Evolutionary conservation across 2,888 invertebrate species (phyloP).

Genomic region (Cheiracanthium punctorium): DNA sequence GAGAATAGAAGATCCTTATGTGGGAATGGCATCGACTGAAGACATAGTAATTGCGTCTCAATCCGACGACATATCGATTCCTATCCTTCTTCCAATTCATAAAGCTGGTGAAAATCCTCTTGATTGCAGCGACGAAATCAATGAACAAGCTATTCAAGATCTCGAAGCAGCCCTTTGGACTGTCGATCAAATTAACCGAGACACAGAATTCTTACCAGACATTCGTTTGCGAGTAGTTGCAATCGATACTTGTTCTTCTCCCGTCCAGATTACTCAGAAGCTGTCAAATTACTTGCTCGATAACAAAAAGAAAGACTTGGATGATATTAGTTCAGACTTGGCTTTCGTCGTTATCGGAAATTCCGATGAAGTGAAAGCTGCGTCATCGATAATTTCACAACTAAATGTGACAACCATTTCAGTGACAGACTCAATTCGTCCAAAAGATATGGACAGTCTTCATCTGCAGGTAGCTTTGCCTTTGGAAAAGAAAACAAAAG

Average conservation of each 20-base stretch:
- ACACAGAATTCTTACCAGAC: slow-evolving; percentile 67
- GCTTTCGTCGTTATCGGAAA: slow-evolving; percentile 42
- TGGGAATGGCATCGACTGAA: slow-evolving; percentile 39
- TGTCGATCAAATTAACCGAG: slow-evolving; percentile 73
- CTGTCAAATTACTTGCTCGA: slow-evolving; percentile 57
- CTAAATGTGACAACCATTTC: slow-evolving; percentile 69
- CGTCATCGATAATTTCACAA: slow-evolving; percentile 50
- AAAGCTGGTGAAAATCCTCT: slow-evolving; percentile 73
- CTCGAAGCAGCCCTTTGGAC: slow-evolving; percentile 76
- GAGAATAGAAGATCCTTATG: slow-evolving; percentile 56
- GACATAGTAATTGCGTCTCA: slow-evolving; percentile 28
- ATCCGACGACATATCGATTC: slow-evolving; percentile 66
- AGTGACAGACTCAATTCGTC: slow-evolving; percentile 46
- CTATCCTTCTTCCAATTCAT: slow-evolving; percentile 74
- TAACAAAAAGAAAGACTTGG: slow-evolving; percentile 38
- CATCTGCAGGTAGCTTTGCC: slow-evolving; percentile 73
- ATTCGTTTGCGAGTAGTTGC: slow-evolving; percentile 59
- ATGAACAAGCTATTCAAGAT: slow-evolving; percentile 74
- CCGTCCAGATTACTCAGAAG: slow-evolving; percentile 69
- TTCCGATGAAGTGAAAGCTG: slow-evolving; percentile 46
- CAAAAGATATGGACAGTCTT: slow-evolving; percentile 72
- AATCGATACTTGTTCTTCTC: slow-evolving; percentile 70
- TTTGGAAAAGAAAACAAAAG: slow-evolving; percentile 73
- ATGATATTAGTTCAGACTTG: slow-evolving; percentile 42
- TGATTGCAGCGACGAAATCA: slow-evolving; percentile 73